A percentile compares a stretch with the other conserved stretches of the same genome.
Conservation (phyloP, 2,113 vertebrate genomes). For the Aptenodytes forsteri region DNA sequence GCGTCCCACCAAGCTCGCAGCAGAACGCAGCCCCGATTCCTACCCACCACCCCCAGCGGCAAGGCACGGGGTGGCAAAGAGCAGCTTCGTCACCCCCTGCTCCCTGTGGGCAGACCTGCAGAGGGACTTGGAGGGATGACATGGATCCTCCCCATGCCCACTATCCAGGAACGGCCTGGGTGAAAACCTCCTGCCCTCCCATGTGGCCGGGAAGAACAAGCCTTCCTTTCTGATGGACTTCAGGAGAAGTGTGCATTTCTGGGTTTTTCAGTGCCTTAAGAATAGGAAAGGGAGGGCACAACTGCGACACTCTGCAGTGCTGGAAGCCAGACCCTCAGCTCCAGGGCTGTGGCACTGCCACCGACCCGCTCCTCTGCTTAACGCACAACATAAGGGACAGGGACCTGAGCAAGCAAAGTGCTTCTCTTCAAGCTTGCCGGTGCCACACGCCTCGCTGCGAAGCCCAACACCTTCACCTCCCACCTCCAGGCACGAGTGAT, state of each 20-base stretch:
- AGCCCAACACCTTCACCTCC: not conserved
- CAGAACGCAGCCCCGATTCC: not conserved
- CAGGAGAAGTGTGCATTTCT: not conserved
- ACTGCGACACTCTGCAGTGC: fast-evolving
- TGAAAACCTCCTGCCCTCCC: not conserved
- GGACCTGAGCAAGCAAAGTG: not conserved
- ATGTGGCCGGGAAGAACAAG: not conserved
- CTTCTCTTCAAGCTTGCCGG: not conserved
- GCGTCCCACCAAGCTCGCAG: not conserved
- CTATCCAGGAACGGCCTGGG: not conserved
- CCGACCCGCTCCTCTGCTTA: fast-evolving
- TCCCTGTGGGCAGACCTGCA: not conserved
- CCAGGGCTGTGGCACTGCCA: not conserved
- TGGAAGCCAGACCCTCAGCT: not conserved
- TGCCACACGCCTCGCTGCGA: fast-evolving
- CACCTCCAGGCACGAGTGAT: not conserved
- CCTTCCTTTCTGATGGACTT: not conserved
- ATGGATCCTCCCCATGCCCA: not conserved
- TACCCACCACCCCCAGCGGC: not conserved
- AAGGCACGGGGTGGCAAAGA: not conserved
- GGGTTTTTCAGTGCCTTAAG: not conserved
- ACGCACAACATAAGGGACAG: fast-evolving
- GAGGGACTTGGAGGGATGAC: not conserved
- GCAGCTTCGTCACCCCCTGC: not conserved
- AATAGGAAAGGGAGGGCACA: not conserved